Evolutionary conservation across 2,888 invertebrate genomes (phyloP).

Genomic region (Aspidiotus rigidus): DNA sequence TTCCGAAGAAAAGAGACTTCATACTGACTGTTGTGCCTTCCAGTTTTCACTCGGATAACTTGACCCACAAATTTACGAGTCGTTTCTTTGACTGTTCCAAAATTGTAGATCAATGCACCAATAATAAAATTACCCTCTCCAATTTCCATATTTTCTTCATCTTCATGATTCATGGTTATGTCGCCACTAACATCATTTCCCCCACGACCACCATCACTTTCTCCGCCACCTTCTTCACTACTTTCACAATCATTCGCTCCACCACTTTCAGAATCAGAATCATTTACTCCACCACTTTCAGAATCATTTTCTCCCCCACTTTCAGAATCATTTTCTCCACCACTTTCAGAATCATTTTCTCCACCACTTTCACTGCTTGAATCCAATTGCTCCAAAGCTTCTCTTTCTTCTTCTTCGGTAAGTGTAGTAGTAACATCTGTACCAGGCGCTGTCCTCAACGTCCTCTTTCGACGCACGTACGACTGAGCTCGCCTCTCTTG

Average conservation of each 20-base stretch:
- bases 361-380: not conserved
- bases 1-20: not conserved
- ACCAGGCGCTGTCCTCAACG: not conserved
- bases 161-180: too few relatives aligned
- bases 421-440: not conserved
- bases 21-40: not conserved
- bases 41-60: not conserved
- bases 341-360: not conserved
- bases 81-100: not conserved
- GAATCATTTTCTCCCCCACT: not conserved
- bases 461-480: not conserved
- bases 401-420: not conserved
- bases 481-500: not conserved
- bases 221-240: too few relatives aligned
- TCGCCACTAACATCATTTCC: too few relatives aligned
- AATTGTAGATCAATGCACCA: not conserved
- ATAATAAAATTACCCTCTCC: not conserved
- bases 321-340: not conserved
- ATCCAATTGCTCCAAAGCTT: not conserved
- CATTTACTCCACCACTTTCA: not conserved
- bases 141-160: too few relatives aligned
- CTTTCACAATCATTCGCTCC: too few relatives aligned
- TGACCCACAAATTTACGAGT: not conserved
- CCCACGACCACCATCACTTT: too few relatives aligned
- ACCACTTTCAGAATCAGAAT: not conserved